Percentiles rank a stretch among this genome's conserved stretches.
Conservation (phyloP, 2,888 invertebrate species). For the Teinopalpus imperialis region DNA sequence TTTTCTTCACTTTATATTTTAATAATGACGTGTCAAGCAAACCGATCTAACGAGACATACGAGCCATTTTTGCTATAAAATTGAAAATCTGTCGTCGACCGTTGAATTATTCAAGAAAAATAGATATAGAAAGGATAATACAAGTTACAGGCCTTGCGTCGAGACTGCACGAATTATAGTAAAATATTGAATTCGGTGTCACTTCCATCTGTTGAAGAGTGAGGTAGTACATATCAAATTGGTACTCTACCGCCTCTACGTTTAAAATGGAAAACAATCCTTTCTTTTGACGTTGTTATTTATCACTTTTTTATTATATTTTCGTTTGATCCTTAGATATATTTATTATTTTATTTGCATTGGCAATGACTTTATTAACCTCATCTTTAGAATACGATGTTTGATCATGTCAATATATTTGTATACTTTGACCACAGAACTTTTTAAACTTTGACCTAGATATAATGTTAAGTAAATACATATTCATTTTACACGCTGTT, state of each 20-base stretch:
- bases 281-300: no score
- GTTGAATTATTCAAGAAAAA: constrained; percentile 76
- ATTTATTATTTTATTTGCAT: no score
- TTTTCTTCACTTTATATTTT: constrained; percentile 11
- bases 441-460: no score
- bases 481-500: no score
- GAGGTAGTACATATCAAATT: constrained; percentile 20
- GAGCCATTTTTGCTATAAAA: constrained; percentile 54
- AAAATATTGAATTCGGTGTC: constrained; percentile 55
- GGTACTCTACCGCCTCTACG: constrained; percentile 3
- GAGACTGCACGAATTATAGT: constrained; percentile 65
- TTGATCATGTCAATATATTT: no score
- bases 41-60: constrained; percentile 35
- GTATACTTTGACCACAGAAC: no score
- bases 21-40: constrained; percentile 20
- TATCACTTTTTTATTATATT: no score
- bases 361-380: no score
- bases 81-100: constrained; percentile 44
- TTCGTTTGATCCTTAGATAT: no score
- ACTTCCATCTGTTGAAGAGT: constrained; percentile 28
- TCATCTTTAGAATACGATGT: no score
- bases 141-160: constrained; percentile 57
- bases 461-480: no score
- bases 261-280: constrained; percentile 28
- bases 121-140: constrained; percentile 57